These are phyloP conservation scores for Sebastes taczanowskii DNA, from an alignment of 2,797 vertebrate species.

Conservation along the genomic window DNA sequence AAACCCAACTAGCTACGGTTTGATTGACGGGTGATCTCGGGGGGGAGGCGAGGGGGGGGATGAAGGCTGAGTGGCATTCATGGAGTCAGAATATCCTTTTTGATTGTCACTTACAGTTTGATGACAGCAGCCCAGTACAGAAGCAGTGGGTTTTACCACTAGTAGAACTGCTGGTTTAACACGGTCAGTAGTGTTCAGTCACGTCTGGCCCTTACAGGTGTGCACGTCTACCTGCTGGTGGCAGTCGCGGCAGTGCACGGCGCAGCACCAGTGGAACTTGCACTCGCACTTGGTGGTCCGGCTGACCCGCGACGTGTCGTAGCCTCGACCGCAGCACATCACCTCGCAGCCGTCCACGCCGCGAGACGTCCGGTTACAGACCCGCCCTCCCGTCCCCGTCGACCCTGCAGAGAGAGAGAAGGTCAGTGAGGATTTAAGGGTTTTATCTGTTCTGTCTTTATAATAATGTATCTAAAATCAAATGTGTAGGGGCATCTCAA, in stretches of 20 bases:
- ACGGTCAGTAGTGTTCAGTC: constrained; percentile 54
- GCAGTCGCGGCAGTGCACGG: constrained; percentile 94
- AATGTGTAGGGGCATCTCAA: no score
- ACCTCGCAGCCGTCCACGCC: constrained; percentile 94
- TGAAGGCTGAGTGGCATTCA: no score
- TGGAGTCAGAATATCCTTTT: not conserved
- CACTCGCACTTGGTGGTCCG: constrained; percentile 93
- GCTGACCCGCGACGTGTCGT: constrained; percentile 90
- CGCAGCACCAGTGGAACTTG: constrained; percentile 97
- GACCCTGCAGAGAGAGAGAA: constrained; percentile 81
- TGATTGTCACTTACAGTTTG: not conserved
- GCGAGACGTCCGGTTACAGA: constrained; percentile 90
- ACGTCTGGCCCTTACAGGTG: constrained; percentile 90
- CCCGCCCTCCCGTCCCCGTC: constrained; percentile 88
- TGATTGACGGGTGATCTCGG: not conserved
- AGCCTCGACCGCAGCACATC: constrained; percentile 96
- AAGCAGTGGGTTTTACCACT: no score
- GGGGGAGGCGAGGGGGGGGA: not conserved
- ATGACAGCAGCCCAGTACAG: not conserved
- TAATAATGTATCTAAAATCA: no score
- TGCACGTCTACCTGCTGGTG: constrained; percentile 91
- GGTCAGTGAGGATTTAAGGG: not conserved
- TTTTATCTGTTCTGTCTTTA: no score
- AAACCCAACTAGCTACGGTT: not conserved
- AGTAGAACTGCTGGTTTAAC: no score